Percentiles rank a stretch among this genome's conserved stretches.
Evolutionary conservation across 2,888 invertebrate genomes (phyloP).

Genomic region (Rhagonycha fulva): DNA sequence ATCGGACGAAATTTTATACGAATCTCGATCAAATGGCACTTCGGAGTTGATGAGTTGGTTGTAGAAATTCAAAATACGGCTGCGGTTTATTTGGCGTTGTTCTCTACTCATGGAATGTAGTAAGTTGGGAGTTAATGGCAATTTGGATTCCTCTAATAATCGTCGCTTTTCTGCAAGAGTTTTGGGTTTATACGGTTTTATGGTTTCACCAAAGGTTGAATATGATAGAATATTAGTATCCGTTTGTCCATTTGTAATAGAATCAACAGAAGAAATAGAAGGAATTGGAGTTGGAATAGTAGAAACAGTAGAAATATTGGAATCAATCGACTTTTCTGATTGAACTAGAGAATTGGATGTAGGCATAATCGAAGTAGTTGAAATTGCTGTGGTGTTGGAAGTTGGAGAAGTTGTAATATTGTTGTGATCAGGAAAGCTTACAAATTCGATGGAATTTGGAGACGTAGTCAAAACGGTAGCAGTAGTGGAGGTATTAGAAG

Average conservation of each 20-base stretch:
- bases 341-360: background rate
- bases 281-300: background rate
- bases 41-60: background rate
- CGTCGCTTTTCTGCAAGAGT: conserved; percentile 60
- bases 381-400: background rate
- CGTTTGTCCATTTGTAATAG: background rate
- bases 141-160: conserved; percentile 41
- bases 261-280: background rate
- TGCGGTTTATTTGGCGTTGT: background rate
- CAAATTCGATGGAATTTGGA: background rate
- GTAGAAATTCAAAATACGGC: background rate
- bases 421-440: background rate
- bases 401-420: background rate
- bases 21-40: conserved; percentile 8
- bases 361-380: background rate
- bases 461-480: too few relatives aligned
- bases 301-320: background rate
- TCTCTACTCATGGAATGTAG: background rate
- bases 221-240: conserved; percentile 1
- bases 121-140: background rate
- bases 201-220: conserved; percentile 7
- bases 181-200: conserved; percentile 51
- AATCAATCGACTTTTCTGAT: background rate
- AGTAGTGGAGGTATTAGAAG: background rate
- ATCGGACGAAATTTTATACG: background rate